Base-by-base conservation (phyloP, 1,140 invertebrate genomes). In the Dreissena rostriformis region DNA sequence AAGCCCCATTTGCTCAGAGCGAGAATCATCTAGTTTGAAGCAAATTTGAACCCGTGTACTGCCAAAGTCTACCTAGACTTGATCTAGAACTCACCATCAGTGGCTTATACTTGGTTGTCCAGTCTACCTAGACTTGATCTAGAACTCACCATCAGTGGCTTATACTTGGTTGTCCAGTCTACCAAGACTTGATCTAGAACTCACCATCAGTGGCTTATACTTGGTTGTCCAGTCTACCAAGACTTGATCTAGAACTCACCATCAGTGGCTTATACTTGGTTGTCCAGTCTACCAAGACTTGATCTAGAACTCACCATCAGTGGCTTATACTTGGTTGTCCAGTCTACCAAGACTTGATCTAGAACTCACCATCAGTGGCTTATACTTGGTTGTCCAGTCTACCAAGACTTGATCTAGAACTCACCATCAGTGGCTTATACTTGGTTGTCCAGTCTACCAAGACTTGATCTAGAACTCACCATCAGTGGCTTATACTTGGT, bases 121-220 rank as follows among this genome's bases (percentile, higher is more conserved):
- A 95, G 29, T 94, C 55, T n/a, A n/a, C n/a, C n/a, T n/a, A n/a
- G n/a, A n/a, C n/a, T n/a, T n/a, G n/a, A n/a, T n/a, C 39, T 39
- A 39, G 82, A n/a, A 82, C 73, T 71, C 68, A 91, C 90, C 93
- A 94, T 91, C 94, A 94, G 93, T 82, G 92, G 91, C 89, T 95
- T 95, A 24, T 94, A 91, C 68, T 92, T 83, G 0, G 66, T 74
- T 6, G 91, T 89, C 95, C 95, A 95, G 29, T 94, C 55, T n/a
- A n/a, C n/a, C n/a, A n/a, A n/a, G n/a, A n/a, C n/a, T n/a, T n/a
- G n/a, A n/a, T n/a, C 39, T 39, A 39, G 82, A n/a, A 82, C 73
- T 71, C 68, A 91, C 90, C 93, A 94, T 91, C 94, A 94, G 93
- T 82, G 92, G 91, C 89, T 95, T 95, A 24, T 94, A 91, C 68